phyloP scores from a whole-genome alignment of 1,140 invertebrate species.

The Acromyrmex heyeri region DNA sequence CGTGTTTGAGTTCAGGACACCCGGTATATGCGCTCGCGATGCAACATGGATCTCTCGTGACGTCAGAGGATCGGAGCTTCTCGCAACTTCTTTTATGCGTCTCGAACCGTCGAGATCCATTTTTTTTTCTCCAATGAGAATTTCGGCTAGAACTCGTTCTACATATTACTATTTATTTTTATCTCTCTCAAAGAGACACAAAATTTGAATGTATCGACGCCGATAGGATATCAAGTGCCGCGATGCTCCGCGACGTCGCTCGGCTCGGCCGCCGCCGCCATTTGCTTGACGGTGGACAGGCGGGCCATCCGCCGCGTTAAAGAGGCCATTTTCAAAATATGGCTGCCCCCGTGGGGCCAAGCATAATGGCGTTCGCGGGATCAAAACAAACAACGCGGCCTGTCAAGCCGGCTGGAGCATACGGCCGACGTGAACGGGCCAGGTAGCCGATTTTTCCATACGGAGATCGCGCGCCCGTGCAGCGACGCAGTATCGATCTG shows the following conservation, averaged over 20 bases:
- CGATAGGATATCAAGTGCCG: too few relatives aligned
- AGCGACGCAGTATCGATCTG: conserved; percentile 77
- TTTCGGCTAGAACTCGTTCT: neutral
- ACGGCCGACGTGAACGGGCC: neutral
- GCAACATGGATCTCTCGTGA: conserved; percentile 23
- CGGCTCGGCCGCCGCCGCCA: conserved; percentile 60
- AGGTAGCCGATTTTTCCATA: neutral
- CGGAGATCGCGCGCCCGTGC: conserved; percentile 30
- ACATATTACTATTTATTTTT: neutral
- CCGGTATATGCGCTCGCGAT: conserved; percentile 18
- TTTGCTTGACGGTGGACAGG: conserved; percentile 51
- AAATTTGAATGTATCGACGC: neutral
- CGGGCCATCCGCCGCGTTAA: conserved; percentile 70
- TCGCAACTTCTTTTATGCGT: neutral
- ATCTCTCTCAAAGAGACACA: neutral
- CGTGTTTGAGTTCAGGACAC: neutral
- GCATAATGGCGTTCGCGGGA: conserved; percentile 87
- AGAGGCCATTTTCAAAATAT: conserved; percentile 91
- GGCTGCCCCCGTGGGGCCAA: conserved; percentile 88
- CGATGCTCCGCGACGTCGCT: conserved; percentile 15
- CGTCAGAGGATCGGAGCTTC: conserved; percentile 56
- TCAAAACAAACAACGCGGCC: conserved; percentile 87
- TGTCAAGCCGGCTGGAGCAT: conserved; percentile 79
- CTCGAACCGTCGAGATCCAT: neutral
- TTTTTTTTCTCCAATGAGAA: neutral